These are phyloP conservation scores for Puntigrus tetrazona DNA, from an alignment of 2,113 vertebrate genomes.

Conservation along the genomic window DNA sequence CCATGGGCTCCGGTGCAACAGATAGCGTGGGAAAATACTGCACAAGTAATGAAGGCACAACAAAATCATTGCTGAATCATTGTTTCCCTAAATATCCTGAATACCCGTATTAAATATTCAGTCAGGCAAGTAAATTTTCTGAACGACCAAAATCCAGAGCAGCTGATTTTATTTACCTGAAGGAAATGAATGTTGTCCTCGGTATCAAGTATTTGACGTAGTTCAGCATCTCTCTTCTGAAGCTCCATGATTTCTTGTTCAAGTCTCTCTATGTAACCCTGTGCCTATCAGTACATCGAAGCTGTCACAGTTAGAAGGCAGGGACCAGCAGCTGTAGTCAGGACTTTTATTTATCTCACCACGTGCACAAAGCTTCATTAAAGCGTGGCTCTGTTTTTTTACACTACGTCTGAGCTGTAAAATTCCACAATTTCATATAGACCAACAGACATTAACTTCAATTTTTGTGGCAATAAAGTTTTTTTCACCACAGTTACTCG, in stretches of 20 bases:
- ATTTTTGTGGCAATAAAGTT: no score
- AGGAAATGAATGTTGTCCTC: constrained; percentile 81
- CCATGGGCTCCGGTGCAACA: constrained; percentile 74
- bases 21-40: constrained; percentile 76
- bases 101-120: background rate
- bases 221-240: constrained; percentile 72
- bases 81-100: background rate
- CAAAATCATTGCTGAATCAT: background rate
- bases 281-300: constrained; percentile 60
- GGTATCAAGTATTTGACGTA: constrained; percentile 75
- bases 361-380: background rate
- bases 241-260: constrained; percentile 78
- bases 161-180: constrained; percentile 65
- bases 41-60: background rate
- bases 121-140: background rate
- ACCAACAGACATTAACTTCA: background rate
- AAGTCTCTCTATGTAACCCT: constrained; percentile 75
- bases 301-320: background rate
- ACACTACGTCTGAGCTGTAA: background rate
- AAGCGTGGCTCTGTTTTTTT: background rate
- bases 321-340: background rate
- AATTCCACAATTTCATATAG: background rate
- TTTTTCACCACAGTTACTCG: background rate
- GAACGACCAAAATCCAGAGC: background rate
- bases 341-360: background rate